Percentiles rank a stretch among this genome's conserved stretches.
These are phyloP conservation scores for Numida meleagris DNA, from an alignment of 2,113 vertebrate species.

Conservation along the genomic window DNA sequence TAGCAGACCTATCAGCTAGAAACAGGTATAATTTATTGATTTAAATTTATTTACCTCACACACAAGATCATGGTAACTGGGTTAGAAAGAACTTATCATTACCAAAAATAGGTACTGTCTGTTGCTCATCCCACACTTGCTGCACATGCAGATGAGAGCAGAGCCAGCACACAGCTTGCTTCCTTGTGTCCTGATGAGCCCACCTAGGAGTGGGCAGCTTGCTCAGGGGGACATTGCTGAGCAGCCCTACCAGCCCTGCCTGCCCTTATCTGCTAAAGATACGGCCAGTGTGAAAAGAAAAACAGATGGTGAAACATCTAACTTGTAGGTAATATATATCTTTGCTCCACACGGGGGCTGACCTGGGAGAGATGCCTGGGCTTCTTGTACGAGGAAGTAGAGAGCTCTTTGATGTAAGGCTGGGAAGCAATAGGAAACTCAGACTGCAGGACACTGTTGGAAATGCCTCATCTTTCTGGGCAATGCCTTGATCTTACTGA, in stretches of 20 bases:
- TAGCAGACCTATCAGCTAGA: neutral
- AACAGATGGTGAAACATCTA: neutral
- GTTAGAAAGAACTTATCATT: neutral
- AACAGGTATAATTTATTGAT: neutral
- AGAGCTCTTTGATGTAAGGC: neutral
- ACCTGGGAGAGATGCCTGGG: neutral
- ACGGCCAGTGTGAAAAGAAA: neutral
- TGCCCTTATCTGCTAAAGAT: neutral
- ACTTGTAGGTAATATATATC: neutral
- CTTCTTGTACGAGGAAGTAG: neutral
- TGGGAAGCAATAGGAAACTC: neutral
- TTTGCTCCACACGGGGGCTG: neutral
- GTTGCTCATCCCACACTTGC: rapidly evolving
- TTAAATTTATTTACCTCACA: neutral
- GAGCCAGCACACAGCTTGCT: rapidly evolving
- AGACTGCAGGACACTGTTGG: neutral
- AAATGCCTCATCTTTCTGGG: neutral
- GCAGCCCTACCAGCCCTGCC: neutral
- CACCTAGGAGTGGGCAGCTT: rapidly evolving
- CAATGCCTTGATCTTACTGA: no score
- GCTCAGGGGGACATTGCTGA: neutral
- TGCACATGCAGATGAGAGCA: rapidly evolving
- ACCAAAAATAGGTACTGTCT: neutral
- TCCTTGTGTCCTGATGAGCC: rapidly evolving
- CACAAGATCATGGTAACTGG: neutral